Percentiles rank a stretch among this genome's conserved stretches.
These are phyloP conservation scores for Dryoscopus gambensis DNA, from an alignment of 2,113 vertebrate genomes.

Conservation along the genomic window DNA sequence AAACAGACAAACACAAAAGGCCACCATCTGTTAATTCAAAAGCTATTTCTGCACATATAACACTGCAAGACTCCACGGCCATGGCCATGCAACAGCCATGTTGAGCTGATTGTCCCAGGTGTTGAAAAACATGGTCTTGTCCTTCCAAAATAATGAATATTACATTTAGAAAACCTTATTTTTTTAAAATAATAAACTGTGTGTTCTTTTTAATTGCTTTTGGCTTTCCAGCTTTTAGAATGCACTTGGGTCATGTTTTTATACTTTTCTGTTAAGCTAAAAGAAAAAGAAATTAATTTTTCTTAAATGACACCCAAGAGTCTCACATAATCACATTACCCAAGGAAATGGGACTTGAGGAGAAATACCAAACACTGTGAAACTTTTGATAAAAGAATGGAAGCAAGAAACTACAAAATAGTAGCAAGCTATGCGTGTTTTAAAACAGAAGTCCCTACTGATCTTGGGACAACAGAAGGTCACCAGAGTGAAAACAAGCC, in stretches of 20 bases:
- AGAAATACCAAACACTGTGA: background rate
- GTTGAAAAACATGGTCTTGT: background rate
- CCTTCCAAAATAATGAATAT: background rate
- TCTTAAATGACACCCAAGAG: background rate
- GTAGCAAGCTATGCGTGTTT: background rate
- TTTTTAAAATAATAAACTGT: background rate
- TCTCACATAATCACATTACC: background rate
- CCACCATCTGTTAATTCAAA: background rate
- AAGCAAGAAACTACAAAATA: background rate
- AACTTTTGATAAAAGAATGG: background rate
- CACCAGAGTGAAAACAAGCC: background rate
- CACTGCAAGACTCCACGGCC: background rate
- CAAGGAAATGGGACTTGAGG: background rate
- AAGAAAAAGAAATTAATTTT: conserved; percentile 2
- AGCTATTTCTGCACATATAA: background rate
- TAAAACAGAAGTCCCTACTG: background rate
- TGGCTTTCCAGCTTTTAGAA: background rate
- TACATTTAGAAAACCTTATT: background rate
- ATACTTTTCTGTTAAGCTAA: background rate
- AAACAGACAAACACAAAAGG: background rate
- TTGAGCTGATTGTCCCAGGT: background rate
- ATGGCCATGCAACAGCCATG: background rate
- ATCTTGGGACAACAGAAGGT: background rate
- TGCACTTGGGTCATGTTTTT: background rate
- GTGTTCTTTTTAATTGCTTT: background rate